Conservation (phyloP, 2,113 vertebrate species). For the Pseudorectes ferrugineus region DNA sequence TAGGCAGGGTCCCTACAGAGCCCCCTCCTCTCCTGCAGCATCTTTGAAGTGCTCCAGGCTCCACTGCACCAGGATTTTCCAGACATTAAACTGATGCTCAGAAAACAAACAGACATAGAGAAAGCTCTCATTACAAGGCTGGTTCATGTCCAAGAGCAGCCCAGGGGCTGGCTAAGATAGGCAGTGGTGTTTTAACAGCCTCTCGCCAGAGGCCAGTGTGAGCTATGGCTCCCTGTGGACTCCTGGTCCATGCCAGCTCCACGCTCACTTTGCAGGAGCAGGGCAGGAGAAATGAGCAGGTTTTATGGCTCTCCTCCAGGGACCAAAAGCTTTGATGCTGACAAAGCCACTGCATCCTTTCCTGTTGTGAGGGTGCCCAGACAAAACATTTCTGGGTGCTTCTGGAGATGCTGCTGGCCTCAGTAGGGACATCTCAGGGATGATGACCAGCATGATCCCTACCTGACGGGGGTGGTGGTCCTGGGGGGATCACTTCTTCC, state of each 20-base stretch:
- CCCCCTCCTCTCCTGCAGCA: not conserved
- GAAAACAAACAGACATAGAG: not conserved
- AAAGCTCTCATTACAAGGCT: conserved; percentile 2
- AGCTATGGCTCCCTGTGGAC: not conserved
- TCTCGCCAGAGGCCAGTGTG: not conserved
- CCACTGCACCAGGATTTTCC: not conserved
- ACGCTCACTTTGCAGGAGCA: not conserved
- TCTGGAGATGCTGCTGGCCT: not conserved
- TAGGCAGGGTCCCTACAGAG: not conserved
- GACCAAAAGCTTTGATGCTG: not conserved
- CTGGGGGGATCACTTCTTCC: not conserved
- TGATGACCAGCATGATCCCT: not conserved
- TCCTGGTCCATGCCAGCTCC: not conserved
- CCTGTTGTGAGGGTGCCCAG: not conserved
- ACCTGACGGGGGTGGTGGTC: not conserved
- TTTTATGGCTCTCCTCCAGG: not conserved
- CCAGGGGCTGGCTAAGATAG: not conserved
- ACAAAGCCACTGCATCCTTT: not conserved
- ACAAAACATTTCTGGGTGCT: not conserved
- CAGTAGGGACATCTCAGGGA: not conserved
- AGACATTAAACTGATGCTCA: not conserved
- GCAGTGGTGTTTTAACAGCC: not conserved
- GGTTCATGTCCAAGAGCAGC: not conserved
- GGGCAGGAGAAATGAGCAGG: not conserved
- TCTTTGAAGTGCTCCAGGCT: not conserved